Base-by-base conservation (phyloP, 2,888 invertebrate genomes). In the Penaeus monodon region DNA sequence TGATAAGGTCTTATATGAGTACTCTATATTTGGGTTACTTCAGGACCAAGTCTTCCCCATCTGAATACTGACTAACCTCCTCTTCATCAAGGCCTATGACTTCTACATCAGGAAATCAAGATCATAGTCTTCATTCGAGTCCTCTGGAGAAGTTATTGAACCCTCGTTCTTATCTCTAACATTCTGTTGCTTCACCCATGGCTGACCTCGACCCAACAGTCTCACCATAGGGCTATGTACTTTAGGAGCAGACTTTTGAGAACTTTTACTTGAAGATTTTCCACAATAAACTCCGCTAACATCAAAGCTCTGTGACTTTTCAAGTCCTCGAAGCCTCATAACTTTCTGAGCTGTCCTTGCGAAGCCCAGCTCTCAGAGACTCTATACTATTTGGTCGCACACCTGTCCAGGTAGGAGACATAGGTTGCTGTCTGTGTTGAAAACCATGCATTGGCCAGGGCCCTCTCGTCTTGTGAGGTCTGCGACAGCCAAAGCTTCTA, bases 91-190 rank as follows among this genome's bases (percentile, higher is more conserved):
- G 27, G 12, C 86, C 83, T 33, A 70, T 84, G 29, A 88, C 73
- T 66, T 88, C 88, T 73, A 88, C 88, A 77, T 88, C 88, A 33
- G 84, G 84, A 66, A 87, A 79, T 87, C 83, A n/a, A 87, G 77
- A 38, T 88, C 88, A 83, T 84, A 83, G 57, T 87, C 87, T n/a
- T 84, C 87, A 24, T 73, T 49, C 20, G 68, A 77, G 27, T 78
- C 86, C 27, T 86, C 86, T 68, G 86, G 86, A 44, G 86, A 86
- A 27, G 86, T 81, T 3, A 81, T 24, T 1, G 81, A 81, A 10
- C 17, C 57, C n/a, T 74, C 68, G 10, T 27, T 81, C 27, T 8
- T 12, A 33, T 22, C 27, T 29, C 57, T 82, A 4, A 14, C 57
- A 57, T 73, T 82, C 14, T 27, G 4, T 10, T 1, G n/a, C 49